Evolutionary conservation across 2,797 vertebrate species (phyloP).

Genomic region (Manis javanica): DNA sequence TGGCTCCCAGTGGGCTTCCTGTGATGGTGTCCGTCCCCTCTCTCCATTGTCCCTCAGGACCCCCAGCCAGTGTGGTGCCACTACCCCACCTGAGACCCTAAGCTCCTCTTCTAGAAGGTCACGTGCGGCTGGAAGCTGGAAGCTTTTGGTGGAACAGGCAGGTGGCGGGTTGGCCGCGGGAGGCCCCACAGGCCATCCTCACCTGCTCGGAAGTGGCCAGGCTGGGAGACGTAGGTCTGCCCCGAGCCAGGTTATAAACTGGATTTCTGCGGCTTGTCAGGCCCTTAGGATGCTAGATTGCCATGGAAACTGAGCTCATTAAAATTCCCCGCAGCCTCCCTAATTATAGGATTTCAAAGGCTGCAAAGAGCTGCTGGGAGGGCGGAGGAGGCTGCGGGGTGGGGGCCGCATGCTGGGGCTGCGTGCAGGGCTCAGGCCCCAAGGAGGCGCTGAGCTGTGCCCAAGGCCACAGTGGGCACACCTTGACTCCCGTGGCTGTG

Average conservation of each 20-base stretch:
- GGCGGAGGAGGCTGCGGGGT: neutral
- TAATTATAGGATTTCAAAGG: conserved; percentile 80
- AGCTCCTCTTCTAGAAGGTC: neutral
- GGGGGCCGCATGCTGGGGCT: too few species aligned
- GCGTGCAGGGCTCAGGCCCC: neutral
- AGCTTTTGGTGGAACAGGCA: neutral
- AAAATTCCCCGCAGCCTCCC: conserved; percentile 63
- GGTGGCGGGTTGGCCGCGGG: neutral
- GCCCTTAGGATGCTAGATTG: conserved; percentile 67
- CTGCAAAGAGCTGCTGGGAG: neutral
- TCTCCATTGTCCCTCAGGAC: neutral
- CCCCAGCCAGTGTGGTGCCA: neutral
- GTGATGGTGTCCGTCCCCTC: neutral
- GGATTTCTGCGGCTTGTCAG: conserved; percentile 42
- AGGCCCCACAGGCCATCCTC: fast-evolving
- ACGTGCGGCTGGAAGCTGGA: fast-evolving
- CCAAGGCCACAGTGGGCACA: neutral
- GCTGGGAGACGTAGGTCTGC: neutral
- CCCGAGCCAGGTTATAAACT: too few species aligned
- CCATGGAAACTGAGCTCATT: conserved; percentile 81
- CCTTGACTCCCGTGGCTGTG: neutral
- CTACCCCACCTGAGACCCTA: neutral
- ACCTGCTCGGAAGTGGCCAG: neutral
- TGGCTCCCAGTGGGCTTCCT: neutral
- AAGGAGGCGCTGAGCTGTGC: too few species aligned